Percentiles rank a stretch among this genome's conserved stretches.
Conservation (phyloP, 2,113 vertebrate genomes). For the Raja brachyura region DNA sequence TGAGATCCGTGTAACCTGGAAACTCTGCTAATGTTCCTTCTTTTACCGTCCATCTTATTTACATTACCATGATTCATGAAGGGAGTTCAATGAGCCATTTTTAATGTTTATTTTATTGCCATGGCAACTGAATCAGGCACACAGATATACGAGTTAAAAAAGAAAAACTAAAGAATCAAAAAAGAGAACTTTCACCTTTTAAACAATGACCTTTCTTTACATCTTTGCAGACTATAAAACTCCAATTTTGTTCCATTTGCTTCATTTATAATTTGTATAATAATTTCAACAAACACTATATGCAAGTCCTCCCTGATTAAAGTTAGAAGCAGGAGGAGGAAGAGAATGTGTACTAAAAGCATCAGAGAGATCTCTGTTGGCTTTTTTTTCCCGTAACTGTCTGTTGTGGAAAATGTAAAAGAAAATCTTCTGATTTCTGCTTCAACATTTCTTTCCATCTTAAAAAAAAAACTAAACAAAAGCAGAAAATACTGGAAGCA, state of each 20-base stretch:
- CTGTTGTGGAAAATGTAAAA: background rate
- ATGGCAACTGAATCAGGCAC: constrained; percentile 17
- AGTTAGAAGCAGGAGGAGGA: background rate
- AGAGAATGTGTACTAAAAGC: background rate
- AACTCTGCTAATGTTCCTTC: constrained; percentile 24
- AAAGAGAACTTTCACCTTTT: background rate
- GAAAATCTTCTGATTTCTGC: background rate
- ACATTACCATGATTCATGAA: constrained; percentile 23
- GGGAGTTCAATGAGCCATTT: background rate
- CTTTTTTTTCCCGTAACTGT: background rate
- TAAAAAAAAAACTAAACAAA: too few species aligned
- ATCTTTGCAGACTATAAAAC: background rate
- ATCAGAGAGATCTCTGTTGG: background rate
- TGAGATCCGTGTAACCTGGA: background rate
- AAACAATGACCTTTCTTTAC: background rate
- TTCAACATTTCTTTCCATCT: background rate
- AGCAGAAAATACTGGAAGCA: too few species aligned
- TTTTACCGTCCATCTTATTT: constrained; percentile 25
- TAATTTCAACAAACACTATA: too few species aligned
- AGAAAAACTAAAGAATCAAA: constrained; percentile 1
- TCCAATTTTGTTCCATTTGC: background rate
- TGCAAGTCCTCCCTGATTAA: background rate
- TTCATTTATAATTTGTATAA: background rate
- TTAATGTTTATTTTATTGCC: constrained; percentile 9
- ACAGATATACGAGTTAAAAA: background rate